Evolutionary conservation across 2,113 vertebrate genomes (phyloP).

Genomic region (Platichthys flesus): DNA sequence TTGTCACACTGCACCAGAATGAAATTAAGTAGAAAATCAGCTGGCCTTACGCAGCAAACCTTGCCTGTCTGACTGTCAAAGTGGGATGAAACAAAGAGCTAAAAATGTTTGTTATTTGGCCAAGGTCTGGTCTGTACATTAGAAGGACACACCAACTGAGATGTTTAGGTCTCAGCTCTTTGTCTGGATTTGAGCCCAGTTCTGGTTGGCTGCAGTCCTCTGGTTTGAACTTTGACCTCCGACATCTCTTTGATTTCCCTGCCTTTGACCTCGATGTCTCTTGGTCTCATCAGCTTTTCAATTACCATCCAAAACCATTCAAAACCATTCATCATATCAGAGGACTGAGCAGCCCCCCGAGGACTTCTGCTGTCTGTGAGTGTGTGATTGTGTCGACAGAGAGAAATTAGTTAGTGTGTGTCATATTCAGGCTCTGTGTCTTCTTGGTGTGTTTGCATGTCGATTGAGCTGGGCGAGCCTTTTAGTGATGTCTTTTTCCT

Average conservation of each 20-base stretch:
- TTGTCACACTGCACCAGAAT: constrained; percentile 16
- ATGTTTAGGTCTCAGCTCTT: constrained; percentile 43
- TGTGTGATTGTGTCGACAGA: constrained; percentile 36
- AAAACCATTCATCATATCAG: constrained; percentile 30
- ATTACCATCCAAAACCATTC: constrained; percentile 14
- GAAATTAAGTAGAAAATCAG: neutral
- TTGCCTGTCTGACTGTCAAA: constrained; percentile 2
- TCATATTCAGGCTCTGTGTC: constrained; percentile 35
- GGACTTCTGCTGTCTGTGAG: constrained; percentile 54
- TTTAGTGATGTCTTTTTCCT: constrained; percentile 21
- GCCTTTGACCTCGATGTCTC: constrained; percentile 18
- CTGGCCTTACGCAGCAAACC: constrained; percentile 1
- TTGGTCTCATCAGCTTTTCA: constrained; percentile 16
- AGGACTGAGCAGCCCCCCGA: constrained; percentile 63
- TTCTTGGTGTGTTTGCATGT: constrained; percentile 70
- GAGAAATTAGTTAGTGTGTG: constrained; percentile 26
- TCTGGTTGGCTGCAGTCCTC: constrained; percentile 62
- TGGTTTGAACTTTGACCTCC: constrained; percentile 32
- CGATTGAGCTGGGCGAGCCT: constrained; percentile 45
- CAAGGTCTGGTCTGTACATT: constrained; percentile 59
- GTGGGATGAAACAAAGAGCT: constrained; percentile 44
- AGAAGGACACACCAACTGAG: constrained; percentile 50
- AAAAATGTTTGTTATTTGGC: constrained; percentile 34
- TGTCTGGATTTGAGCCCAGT: constrained; percentile 43
- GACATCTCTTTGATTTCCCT: constrained; percentile 13